phyloP scores from a whole-genome alignment of 53 echinoderm and acorn worm genomes.

The Henricia sp. region DNA sequence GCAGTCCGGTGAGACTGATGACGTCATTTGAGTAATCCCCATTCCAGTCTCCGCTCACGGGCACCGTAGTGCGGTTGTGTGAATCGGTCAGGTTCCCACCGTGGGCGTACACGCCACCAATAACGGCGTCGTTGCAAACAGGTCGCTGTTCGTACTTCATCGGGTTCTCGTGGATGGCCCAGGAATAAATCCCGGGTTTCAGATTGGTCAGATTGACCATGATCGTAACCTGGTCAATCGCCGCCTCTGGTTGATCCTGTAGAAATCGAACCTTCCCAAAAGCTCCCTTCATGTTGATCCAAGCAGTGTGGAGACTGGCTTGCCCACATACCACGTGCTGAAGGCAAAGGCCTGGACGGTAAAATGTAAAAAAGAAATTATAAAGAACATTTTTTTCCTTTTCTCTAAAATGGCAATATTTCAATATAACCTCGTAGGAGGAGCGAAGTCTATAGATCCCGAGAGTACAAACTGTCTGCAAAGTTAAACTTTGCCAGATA shows the following conservation, averaged over 20 bases:
- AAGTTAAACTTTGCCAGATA: too few species aligned
- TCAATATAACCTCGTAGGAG: too few species aligned
- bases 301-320: conserved; percentile 28
- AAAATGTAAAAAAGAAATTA: too few species aligned
- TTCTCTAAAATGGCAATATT: too few species aligned
- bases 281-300: conserved; percentile 64
- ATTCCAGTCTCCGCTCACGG: conserved; percentile 28
- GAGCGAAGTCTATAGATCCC: too few species aligned
- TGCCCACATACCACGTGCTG: neutral
- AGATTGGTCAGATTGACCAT: conserved; percentile 46
- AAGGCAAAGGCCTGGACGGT: too few species aligned
- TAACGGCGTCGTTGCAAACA: conserved; percentile 61
- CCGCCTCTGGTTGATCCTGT: neutral
- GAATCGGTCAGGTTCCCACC: conserved; percentile 32
- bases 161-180: conserved; percentile 79
- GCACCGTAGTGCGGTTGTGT: conserved; percentile 26
- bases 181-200: conserved; percentile 61
- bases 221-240: conserved; percentile 18
- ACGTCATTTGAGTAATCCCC: conserved; percentile 16
- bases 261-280: conserved; percentile 32
- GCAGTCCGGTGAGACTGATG: conserved; percentile 54
- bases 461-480: too few species aligned
- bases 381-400: too few species aligned
- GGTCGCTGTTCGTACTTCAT: conserved; percentile 86
- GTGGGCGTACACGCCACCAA: conserved; percentile 66